phyloP scores from a whole-genome alignment of 2,113 vertebrate species.

The Felis chaus region DNA sequence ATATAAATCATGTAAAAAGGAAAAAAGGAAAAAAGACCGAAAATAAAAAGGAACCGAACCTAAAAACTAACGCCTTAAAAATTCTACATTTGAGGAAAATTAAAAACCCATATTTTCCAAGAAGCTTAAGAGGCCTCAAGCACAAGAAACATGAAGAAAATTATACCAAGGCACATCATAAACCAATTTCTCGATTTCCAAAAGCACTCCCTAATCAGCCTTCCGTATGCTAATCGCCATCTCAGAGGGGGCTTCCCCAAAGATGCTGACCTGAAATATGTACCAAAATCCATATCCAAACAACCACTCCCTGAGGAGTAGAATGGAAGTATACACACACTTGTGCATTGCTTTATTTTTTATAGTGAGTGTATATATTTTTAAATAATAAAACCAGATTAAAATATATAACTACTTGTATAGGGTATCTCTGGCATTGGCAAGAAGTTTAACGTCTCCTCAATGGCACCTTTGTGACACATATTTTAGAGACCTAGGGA shows the following conservation, averaged over 20 bases:
- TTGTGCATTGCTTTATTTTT: neutral
- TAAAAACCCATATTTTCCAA: neutral
- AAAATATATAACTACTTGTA: neutral
- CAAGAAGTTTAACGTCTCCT: neutral
- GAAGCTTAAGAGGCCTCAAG: neutral
- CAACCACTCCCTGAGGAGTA: neutral
- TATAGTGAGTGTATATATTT: neutral
- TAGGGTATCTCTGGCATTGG: neutral
- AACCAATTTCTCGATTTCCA: neutral
- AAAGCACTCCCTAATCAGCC: neutral
- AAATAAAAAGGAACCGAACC: neutral
- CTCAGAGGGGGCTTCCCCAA: neutral
- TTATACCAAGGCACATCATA: neutral
- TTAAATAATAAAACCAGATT: neutral
- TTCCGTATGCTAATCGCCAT: neutral
- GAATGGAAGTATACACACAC: neutral
- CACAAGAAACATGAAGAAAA: conserved; percentile 1
- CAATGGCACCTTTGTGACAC: neutral
- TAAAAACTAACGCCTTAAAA: neutral
- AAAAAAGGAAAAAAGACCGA: neutral
- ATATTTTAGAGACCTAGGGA: neutral
- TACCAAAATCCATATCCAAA: neutral
- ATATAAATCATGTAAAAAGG: neutral
- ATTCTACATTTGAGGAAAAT: neutral
- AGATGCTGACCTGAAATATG: neutral